phyloP scores from a whole-genome alignment of 1,140 invertebrate species.

The Chironomus striatipennis region DNA sequence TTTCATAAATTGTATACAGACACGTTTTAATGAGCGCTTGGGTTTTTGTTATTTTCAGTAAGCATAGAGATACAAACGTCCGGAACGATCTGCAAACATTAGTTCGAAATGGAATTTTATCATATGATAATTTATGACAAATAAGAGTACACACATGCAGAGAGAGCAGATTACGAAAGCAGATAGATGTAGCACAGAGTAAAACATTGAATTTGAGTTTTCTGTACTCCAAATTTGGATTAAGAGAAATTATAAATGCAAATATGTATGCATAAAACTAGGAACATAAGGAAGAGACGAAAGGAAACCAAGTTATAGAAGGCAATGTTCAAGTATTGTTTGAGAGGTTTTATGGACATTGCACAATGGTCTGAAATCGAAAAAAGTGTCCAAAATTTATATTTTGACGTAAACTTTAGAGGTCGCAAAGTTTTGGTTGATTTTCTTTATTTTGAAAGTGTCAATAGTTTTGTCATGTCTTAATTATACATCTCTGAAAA shows the following conservation, averaged over 20 bases:
- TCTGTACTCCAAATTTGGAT: constrained; percentile 11
- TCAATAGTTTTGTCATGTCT: too few relatives aligned
- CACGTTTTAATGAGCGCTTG: constrained; percentile 20
- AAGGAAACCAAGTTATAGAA: too few relatives aligned
- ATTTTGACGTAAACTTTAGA: too few relatives aligned
- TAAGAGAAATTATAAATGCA: constrained; percentile 21
- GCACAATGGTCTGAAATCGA: too few relatives aligned
- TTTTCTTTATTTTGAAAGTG: too few relatives aligned
- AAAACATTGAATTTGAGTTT: background rate
- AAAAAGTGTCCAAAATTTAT: too few relatives aligned
- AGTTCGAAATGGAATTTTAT: constrained; percentile 17
- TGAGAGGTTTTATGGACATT: background rate
- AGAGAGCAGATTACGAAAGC: background rate
- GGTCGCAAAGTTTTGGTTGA: too few relatives aligned
- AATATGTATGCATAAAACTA: constrained; percentile 6
- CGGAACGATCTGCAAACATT: constrained; percentile 1
- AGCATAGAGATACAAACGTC: background rate
- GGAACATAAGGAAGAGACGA: background rate
- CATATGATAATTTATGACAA: constrained; percentile 22
- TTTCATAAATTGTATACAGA: constrained; percentile 23
- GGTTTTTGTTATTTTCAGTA: background rate
- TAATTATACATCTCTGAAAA: too few relatives aligned
- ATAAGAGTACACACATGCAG: background rate
- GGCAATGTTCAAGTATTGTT: background rate
- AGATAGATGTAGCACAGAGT: background rate